Conservation (phyloP, 2,888 invertebrate species). For the Heteromyza rotundicornis region DNA sequence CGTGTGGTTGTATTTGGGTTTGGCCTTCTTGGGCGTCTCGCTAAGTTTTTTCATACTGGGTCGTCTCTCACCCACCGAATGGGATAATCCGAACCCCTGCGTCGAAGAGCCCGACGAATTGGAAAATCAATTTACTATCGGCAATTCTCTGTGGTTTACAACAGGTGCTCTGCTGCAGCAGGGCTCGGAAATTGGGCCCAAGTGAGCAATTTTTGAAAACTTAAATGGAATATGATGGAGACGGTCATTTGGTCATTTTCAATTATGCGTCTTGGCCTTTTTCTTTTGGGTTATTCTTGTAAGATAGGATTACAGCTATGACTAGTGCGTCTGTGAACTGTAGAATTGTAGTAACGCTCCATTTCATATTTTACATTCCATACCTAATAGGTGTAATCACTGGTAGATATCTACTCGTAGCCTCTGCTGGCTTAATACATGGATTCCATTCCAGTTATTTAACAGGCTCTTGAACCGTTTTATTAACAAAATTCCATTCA, state of each 20-base stretch:
- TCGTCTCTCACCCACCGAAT: slow-evolving; percentile 83
- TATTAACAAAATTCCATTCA: neutral
- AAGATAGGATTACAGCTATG: too few relatives aligned
- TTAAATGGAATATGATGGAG: too few relatives aligned
- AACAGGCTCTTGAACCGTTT: slow-evolving; percentile 6
- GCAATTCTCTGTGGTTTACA: slow-evolving; percentile 89
- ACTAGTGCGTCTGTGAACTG: too few relatives aligned
- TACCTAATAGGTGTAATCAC: too few relatives aligned
- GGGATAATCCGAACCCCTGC: slow-evolving; percentile 87
- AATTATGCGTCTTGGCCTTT: too few relatives aligned
- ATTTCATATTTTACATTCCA: too few relatives aligned
- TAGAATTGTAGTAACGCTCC: too few relatives aligned
- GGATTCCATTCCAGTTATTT: neutral
- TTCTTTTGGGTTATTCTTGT: too few relatives aligned
- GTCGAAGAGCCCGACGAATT: slow-evolving; percentile 82
- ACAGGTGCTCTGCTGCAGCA: slow-evolving; percentile 87
- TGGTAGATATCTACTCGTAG: neutral
- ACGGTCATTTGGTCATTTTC: neutral
- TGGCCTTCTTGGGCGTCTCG: slow-evolving; percentile 81
- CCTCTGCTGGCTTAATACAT: too few relatives aligned
- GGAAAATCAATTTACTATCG: slow-evolving; percentile 82
- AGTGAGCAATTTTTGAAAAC: slow-evolving; percentile 68
- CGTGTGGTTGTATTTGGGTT: slow-evolving; percentile 81
- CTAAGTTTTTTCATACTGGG: slow-evolving; percentile 79
- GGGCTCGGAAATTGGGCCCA: slow-evolving; percentile 86